phyloP scores from a whole-genome alignment of 64 coral and sea anemone species.

The Dendronephthya gigantea region DNA sequence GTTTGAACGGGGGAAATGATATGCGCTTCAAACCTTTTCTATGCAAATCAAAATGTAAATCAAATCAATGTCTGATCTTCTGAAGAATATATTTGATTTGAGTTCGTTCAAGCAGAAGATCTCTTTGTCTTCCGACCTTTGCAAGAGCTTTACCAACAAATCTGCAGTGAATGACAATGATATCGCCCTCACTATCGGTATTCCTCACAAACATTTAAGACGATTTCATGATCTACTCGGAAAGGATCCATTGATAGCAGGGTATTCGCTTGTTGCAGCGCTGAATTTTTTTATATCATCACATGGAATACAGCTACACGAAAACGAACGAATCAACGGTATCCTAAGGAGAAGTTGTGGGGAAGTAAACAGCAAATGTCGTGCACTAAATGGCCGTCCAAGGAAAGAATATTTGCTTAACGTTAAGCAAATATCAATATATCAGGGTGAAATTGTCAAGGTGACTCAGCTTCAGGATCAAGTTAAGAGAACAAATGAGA shows the following conservation, averaged over 20 bases:
- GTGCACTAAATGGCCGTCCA: background rate
- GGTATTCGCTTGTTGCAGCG: background rate
- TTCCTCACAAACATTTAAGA: background rate
- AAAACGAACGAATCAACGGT: background rate
- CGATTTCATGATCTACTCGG: background rate
- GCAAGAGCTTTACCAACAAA: background rate
- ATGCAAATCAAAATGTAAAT: too few species aligned
- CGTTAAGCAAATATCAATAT: background rate
- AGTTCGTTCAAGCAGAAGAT: background rate
- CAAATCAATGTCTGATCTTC: too few species aligned
- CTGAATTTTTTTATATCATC: background rate
- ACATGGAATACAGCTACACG: background rate
- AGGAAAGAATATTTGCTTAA: background rate
- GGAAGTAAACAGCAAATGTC: background rate
- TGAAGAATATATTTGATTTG: background rate
- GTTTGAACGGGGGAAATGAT: too few species aligned
- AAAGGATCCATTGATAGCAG: background rate
- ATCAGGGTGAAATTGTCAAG: background rate
- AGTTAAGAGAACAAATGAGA: background rate
- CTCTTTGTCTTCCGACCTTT: background rate
- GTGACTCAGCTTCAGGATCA: background rate
- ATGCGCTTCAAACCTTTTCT: too few species aligned
- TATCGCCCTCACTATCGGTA: background rate
- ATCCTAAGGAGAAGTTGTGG: slow-evolving; percentile 3
- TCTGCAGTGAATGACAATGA: background rate